Conservation (phyloP, 64 coral and sea anemone species). For the Actinia equina region DNA sequence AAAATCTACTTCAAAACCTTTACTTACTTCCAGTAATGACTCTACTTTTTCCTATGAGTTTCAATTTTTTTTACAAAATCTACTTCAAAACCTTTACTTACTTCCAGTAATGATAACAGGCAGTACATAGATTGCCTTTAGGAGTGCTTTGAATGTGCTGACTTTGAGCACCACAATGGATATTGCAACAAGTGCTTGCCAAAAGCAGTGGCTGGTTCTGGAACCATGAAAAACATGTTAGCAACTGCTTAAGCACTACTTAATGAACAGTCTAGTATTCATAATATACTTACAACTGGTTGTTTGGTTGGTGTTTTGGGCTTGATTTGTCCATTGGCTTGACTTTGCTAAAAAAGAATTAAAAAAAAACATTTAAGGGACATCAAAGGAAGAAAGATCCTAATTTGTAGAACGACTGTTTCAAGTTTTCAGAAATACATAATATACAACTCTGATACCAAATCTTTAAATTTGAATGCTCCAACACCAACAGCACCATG, state of each 20-base stretch:
- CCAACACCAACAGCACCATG: too few relatives aligned
- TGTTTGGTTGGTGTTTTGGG: constrained; percentile 47
- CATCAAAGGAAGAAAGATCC: too few relatives aligned
- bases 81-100: constrained; percentile 4
- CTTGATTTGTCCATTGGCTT: constrained; percentile 62
- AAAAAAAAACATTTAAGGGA: too few relatives aligned
- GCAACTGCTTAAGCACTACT: not conserved
- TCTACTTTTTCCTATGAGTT: too few relatives aligned
- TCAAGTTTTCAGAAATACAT: too few relatives aligned
- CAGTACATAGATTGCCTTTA: constrained; percentile 80
- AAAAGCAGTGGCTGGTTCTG: constrained; percentile 15
- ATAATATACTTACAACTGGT: not conserved
- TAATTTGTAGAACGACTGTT: too few relatives aligned
- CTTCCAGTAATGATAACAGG: constrained; percentile 96
- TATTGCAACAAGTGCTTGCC: constrained; percentile 60
- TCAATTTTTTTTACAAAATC: too few relatives aligned
- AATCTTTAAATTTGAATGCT: too few relatives aligned
- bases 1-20: too few relatives aligned
- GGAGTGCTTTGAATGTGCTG: constrained; percentile 76
- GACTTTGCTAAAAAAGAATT: constrained; percentile 27
- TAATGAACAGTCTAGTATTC: not conserved
- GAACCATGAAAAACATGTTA: not conserved
- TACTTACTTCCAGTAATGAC: too few relatives aligned
- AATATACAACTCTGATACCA: too few relatives aligned
- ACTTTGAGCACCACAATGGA: constrained; percentile 49